These are phyloP conservation scores for Drosophila fungiperda DNA, from an alignment of 2,888 invertebrate genomes.

Conservation along the genomic window DNA sequence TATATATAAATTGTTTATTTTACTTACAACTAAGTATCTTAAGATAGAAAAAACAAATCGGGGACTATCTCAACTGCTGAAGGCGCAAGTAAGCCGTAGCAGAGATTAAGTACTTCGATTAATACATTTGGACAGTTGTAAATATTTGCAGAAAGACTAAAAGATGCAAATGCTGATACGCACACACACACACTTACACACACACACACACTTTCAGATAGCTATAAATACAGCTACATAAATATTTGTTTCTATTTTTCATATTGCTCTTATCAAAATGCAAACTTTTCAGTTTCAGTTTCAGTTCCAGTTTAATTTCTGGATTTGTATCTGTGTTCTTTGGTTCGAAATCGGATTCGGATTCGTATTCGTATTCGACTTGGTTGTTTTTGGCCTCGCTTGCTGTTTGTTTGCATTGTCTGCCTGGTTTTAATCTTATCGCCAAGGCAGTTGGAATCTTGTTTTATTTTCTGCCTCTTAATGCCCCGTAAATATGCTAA, in stretches of 20 bases:
- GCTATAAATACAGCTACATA: constrained; percentile 56
- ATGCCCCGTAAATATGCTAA: background rate
- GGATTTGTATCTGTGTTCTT: background rate
- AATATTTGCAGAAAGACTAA: constrained; percentile 28
- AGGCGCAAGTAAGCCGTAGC: background rate
- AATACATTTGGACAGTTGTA: constrained; percentile 13
- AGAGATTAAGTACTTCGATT: constrained; percentile 24
- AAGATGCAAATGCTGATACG: constrained; percentile 22
- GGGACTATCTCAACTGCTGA: too few species aligned
- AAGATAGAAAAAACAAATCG: constrained; percentile 6
- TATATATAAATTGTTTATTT: background rate
- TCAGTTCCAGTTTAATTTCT: background rate
- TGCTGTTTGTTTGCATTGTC: constrained; percentile 28
- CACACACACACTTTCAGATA: constrained; percentile 5
- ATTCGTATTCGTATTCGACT: background rate
- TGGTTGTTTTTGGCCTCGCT: background rate
- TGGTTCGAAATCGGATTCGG: background rate
- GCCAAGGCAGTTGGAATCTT: background rate
- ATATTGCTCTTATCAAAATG: constrained; percentile 64
- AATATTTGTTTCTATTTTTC: constrained; percentile 70
- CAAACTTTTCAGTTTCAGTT: constrained; percentile 38
- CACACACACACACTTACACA: background rate
- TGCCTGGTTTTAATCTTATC: constrained; percentile 35
- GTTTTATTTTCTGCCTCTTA: background rate
- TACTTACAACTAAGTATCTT: background rate